Evolutionary conservation across 2,797 vertebrate species (phyloP), one percentile per base, ranked within the genome.

Genomic region (Heteromormyrus szaboi): DNA sequence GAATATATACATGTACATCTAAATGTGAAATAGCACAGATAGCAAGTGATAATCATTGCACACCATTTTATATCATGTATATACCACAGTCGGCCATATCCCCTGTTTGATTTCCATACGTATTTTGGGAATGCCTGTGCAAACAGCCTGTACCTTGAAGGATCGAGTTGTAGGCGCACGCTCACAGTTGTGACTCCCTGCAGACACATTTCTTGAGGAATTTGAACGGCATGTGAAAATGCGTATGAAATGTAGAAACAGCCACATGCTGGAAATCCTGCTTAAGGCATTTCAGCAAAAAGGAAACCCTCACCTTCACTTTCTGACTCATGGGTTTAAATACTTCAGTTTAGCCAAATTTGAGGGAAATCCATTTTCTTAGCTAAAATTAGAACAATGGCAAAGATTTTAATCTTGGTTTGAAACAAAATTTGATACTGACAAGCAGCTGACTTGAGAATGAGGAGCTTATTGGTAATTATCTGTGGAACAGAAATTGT

Each of bases 131-230:
- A 97, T 94, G 7, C 91, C 92, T 2, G 90, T 90, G 0, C 96
- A 96, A 3, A 96, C 46, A 76, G 95, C 91, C 0, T 51, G 92
- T 29, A 95, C 89, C 91, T 95, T 95, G 91, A 95, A 97, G 93
- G 96, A 97, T 53, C 96, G 95, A 84, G 96, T 93, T 0, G 91
- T 93, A 22, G 91, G 92, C 25, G 85, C 17, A 86, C 93, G 86
- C 81, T 96, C 95, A 91, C 96, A 96, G 89, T 93, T 95, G 89
- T 96, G 97, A 91, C 94, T 95, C 87, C 94, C 93, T 0, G 96
- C 96, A 91, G 96, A 97, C 1, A 46, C 83, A 85, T 81, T 65
- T 59, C 85, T 89, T 59, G 86, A 8, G 44, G 86, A 89, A 48
- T 17, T 51, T 44, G 50, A 88, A 79, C 56, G 25, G 56, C 83